phyloP scores from a whole-genome alignment of 2,797 vertebrate genomes.

The Gobio occitaniae region DNA sequence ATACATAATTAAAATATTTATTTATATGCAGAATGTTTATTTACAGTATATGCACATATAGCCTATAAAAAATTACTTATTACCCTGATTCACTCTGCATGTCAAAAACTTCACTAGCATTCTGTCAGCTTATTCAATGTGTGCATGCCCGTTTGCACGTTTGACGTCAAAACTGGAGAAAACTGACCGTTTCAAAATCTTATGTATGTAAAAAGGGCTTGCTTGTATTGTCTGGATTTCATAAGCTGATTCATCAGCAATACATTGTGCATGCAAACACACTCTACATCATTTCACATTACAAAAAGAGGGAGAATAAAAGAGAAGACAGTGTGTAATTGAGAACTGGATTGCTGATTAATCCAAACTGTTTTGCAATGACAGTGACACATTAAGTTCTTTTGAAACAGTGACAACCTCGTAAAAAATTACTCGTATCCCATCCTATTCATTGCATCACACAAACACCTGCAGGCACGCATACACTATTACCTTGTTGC shows the following conservation, averaged over 20 bases:
- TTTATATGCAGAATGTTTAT: background rate
- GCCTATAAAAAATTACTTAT: too few relatives aligned
- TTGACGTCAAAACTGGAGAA: background rate
- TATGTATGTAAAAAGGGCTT: background rate
- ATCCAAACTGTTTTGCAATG: background rate
- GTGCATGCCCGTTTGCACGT: background rate
- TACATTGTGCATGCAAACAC: background rate
- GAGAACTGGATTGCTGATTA: background rate
- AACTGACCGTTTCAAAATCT: background rate
- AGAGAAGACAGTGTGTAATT: background rate
- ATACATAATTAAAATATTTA: background rate
- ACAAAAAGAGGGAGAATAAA: background rate
- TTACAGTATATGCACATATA: background rate
- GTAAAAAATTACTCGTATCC: background rate
- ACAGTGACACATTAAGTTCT: constrained; percentile 13
- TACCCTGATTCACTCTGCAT: background rate
- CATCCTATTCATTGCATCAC: background rate
- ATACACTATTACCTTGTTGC: background rate
- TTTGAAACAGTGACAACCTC: background rate
- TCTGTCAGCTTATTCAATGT: background rate
- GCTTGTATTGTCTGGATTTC: background rate
- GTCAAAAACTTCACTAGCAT: background rate
- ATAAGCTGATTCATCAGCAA: background rate
- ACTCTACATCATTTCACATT: background rate
- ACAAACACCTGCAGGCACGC: background rate